Conservation (phyloP, 2,797 vertebrate species). For the Squalus acanthias region DNA sequence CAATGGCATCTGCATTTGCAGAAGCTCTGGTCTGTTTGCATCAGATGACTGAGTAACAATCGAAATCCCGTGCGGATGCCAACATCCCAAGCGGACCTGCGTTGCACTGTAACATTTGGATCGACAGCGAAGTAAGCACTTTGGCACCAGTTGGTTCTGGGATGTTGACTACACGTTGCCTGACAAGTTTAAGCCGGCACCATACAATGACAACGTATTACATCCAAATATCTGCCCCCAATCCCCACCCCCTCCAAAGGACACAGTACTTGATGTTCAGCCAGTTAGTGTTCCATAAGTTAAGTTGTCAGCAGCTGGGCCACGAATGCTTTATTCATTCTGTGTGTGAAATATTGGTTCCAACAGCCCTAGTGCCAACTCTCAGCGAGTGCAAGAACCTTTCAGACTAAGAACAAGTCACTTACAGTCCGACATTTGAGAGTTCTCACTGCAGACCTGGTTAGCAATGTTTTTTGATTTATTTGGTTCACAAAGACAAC, state of each 20-base stretch:
- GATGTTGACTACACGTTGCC: neutral
- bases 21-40: neutral
- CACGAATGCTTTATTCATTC: neutral
- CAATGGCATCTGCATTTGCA: neutral
- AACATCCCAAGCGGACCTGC: neutral
- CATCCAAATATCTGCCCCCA: neutral
- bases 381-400: neutral
- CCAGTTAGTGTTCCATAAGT: neutral
- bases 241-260: neutral
- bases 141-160: constrained; percentile 19
- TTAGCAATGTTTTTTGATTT: neutral
- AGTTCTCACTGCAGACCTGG: neutral
- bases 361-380: neutral
- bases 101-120: neutral
- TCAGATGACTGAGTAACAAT: neutral
- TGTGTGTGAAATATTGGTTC: neutral
- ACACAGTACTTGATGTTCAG: neutral
- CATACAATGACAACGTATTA: neutral
- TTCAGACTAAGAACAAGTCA: neutral
- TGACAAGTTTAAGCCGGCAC: constrained; percentile 17
- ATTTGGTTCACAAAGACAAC: neutral
- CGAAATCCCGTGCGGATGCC: neutral
- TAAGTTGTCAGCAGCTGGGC: constrained; percentile 8
- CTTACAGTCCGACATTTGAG: neutral
- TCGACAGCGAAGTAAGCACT: neutral